These are phyloP conservation scores for Xylocampa areola DNA, from an alignment of 2,888 invertebrate species.

Conservation along the genomic window DNA sequence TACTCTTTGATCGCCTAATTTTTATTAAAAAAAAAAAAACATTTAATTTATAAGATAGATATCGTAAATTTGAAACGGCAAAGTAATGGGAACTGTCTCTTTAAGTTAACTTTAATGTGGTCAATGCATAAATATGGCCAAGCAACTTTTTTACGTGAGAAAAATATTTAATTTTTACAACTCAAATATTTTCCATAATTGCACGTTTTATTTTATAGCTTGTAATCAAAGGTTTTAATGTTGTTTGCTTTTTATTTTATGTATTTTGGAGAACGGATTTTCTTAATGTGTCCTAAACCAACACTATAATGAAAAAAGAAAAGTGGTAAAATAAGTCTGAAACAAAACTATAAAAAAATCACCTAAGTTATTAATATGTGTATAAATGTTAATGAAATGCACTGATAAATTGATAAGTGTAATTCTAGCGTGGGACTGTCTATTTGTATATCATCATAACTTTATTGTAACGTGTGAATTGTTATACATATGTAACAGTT, in stretches of 20 bases:
- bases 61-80: conserved; percentile 10
- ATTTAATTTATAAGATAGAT: conserved; percentile 14
- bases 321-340: background rate
- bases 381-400: conserved; percentile 27
- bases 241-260: conserved; percentile 23
- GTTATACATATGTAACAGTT: conserved; percentile 21
- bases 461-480: conserved; percentile 39
- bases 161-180: conserved; percentile 29
- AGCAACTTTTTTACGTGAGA: conserved; percentile 37
- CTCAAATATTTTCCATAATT: conserved; percentile 53
- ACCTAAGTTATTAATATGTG: conserved; percentile 27
- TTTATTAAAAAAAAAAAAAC: background rate
- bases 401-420: conserved; percentile 30
- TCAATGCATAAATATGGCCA: conserved; percentile 9
- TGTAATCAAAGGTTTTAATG: conserved; percentile 51
- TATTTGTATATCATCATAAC: conserved; percentile 32
- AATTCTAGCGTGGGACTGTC: conserved; percentile 27
- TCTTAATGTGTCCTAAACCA: background rate
- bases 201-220: conserved; percentile 53
- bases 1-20: too few species aligned
- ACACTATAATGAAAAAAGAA: background rate
- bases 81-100: conserved; percentile 30
- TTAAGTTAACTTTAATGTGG: conserved; percentile 30
- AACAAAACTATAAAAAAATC: background rate
- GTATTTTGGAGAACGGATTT: background rate